Base-by-base conservation (phyloP, 2,113 vertebrate genomes). In the Heteronetta atricapilla region DNA sequence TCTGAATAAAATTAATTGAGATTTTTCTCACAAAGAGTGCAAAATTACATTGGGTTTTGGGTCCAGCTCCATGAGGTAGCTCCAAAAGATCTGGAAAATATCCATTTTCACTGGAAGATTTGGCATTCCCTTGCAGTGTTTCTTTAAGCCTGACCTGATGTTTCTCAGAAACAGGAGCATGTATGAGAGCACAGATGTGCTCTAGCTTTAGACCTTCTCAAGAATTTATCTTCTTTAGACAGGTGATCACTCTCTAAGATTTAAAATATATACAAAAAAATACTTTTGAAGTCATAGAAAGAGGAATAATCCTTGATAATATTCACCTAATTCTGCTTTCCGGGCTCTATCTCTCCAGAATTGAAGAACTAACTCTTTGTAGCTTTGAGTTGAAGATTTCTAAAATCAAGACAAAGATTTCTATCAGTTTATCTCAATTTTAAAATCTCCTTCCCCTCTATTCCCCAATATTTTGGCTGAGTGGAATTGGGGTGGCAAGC, bases 31-130 rank as follows among this genome's bases (percentile, higher is more conserved):
- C 40, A 40, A 38, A 17, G 59, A 76, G 34, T 33, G 19, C 28
- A 85, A 93, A 86, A 81, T 58, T 72, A 36, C 29, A 28, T 0
- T 64, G 25, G 13, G 17, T 83, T 92, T 95, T 76, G 72, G 48
- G 50, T 94, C 34, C 53, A 11, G 34, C n/a, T 79, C 62, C 42
- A 56, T 0, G 0, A 86, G 16, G 62, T 18, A 58, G 33, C 5
- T 84, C 69, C 50, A 89, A 46, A 4, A 77, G 40, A 91, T 14
- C 64, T 83, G 44, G 34, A 77, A 91, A 90, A 86, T 4, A 12
- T 48, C 38, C 59, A 38, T 81, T 93, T 91, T 48, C 56, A 20
- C 60, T 91, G 31, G 40, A 84, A 89, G 66, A 1, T 69, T 56
- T 86, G 50, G 8, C 33, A 68, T 34, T 10, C 22, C 28, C 8